Evolutionary conservation across 2,113 vertebrate species (phyloP), one percentile per base, ranked within the genome.

Genomic region (Anser cygnoides): DNA sequence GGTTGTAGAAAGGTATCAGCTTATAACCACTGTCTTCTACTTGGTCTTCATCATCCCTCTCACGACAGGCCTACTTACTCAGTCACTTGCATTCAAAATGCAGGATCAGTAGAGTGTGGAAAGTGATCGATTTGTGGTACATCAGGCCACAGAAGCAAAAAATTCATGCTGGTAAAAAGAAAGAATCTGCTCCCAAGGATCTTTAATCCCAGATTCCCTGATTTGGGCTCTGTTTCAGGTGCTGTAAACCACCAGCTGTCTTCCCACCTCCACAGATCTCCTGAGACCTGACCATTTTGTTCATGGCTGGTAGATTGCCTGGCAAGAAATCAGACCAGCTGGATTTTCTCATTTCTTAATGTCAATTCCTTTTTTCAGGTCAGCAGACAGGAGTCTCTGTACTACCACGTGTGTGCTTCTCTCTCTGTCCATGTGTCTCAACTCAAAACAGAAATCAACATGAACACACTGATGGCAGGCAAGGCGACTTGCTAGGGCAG

Each of bases 301-400:
- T 96, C 77, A 82, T 58, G 90, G 73, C 84, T 96, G 71, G 81
- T 96, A 92, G 90, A 77, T 96, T 78, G n/a, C 93, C 87, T 92
- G 95, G 95, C 93, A 90, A 79, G 81, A 93, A 93, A 80, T 95
- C 85, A 94, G 80, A 94, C 80, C 89, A 96, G 94, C 93, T 96
- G 96, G 89, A 88, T 97, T 95, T 96, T 75, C 92, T 93, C 31
- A 10, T 86, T 92, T 97, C 78, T 91, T 91, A 92, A 79, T 90
- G 91, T 85, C 84, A 74, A 4, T 96, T 97, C 70, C 41, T 71
- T 92, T 88, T 88, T 91, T 73, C 90, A 96, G 89, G 77, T 95
- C 84, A 93, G 87, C 84, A 96, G 92, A 78, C 62, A 84, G 65
- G 66, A 95, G 74, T 78, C 87, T 95, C 74, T 82, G 85, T 78